Conservation (phyloP, 2,888 invertebrate species). For the Microplitis manilae region DNA sequence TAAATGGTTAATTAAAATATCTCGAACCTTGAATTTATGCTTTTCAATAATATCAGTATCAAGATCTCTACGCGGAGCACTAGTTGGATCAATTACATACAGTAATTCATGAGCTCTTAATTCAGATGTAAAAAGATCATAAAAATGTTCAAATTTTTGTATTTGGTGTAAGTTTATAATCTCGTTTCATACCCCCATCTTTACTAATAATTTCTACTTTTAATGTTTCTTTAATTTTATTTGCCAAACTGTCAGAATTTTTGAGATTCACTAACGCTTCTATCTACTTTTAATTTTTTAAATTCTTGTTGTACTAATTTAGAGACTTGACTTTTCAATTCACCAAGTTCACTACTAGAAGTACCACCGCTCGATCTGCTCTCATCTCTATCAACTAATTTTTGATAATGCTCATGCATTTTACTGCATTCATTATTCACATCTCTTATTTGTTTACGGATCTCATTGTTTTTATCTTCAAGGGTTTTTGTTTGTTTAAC, state of each 20-base stretch:
- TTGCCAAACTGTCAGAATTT: conserved; percentile 8
- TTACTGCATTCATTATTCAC: not conserved
- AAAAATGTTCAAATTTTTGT: conserved; percentile 48
- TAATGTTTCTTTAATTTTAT: conserved; percentile 44
- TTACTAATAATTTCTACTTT: conserved; percentile 44
- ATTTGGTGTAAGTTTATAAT: conserved; percentile 44
- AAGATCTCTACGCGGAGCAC: conserved; percentile 36
- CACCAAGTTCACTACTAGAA: not conserved
- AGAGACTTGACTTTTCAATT: not conserved
- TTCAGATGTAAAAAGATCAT: conserved; percentile 48
- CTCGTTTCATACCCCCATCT: conserved; percentile 40
- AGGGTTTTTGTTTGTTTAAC: conserved; percentile 13
- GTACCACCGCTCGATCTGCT: not conserved
- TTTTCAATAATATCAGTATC: conserved; percentile 42
- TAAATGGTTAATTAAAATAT: conserved; percentile 49
- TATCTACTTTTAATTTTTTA: not conserved
- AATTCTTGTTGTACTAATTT: conserved; percentile 1
- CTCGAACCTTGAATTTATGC: conserved; percentile 47
- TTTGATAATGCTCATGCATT: not conserved
- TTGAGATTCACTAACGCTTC: conserved; percentile 18
- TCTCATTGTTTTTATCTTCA: conserved; percentile 38
- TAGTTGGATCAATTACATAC: conserved; percentile 46
- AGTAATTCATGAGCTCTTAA: conserved; percentile 47
- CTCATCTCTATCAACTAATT: not conserved
- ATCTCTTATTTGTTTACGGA: conserved; percentile 33